Conservation (phyloP, 2,113 vertebrate species). For the Hystrix cristata region DNA sequence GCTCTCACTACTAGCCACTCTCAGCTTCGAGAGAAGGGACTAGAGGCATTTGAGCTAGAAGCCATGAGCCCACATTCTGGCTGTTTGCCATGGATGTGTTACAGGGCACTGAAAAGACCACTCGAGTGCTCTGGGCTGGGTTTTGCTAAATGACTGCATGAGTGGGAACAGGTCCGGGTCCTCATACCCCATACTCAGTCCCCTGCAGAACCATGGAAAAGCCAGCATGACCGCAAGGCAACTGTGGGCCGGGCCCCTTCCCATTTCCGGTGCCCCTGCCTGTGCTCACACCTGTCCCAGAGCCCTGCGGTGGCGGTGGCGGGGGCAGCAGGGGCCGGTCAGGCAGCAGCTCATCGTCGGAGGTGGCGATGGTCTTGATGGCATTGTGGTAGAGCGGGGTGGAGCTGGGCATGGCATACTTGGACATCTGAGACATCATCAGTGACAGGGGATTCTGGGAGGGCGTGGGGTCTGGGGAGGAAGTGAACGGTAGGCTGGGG, state of each 20-base stretch:
- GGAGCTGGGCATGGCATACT: constrained; percentile 98
- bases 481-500: constrained; percentile 94
- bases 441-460: constrained; percentile 97
- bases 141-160: not conserved
- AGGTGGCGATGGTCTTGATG: constrained; percentile 99
- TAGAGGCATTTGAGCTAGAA: not conserved
- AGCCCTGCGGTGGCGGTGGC: constrained; percentile 85
- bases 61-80: not conserved
- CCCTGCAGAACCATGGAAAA: not conserved
- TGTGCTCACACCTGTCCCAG: constrained; percentile 90
- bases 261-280: not conserved
- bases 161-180: not conserved
- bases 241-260: not conserved
- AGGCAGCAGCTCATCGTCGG: constrained; percentile 96
- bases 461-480: constrained; percentile 93
- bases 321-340: constrained; percentile 95
- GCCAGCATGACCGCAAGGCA: not conserved
- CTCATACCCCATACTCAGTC: not conserved
- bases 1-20: not conserved
- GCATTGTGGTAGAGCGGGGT: constrained; percentile 99
- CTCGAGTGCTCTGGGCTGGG: not conserved
- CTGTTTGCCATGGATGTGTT: not conserved
- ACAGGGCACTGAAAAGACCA: not conserved
- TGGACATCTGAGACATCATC: constrained; percentile 99
- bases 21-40: not conserved